A percentile compares a stretch with the other conserved stretches of the same genome.
Conservation (phyloP, 2,797 vertebrate genomes). For the Acropternis orthonyx region DNA sequence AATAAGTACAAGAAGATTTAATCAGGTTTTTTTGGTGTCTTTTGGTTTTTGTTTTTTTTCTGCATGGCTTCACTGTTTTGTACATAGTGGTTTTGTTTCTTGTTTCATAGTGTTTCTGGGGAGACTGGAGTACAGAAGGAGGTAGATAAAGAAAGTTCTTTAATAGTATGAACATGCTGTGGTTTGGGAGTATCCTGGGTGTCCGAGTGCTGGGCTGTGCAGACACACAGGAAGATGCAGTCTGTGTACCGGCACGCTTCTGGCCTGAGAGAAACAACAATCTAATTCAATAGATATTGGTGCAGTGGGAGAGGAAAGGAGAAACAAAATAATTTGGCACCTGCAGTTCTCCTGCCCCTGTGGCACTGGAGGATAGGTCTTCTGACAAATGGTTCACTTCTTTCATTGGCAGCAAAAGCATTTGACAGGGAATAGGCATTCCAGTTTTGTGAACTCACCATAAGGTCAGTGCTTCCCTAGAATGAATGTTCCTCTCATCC, state of each 20-base stretch:
- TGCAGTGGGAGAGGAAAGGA: background rate
- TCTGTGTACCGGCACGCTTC: background rate
- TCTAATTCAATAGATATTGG: background rate
- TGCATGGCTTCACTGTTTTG: background rate
- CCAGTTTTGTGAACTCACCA: background rate
- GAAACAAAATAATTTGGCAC: background rate
- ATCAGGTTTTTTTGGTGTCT: too few relatives aligned
- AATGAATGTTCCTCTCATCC: background rate
- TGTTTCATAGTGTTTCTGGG: background rate
- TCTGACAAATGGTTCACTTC: background rate
- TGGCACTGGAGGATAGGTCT: background rate
- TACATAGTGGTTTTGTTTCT: background rate
- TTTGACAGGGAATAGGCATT: background rate
- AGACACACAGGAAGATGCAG: background rate
- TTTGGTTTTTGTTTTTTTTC: too few relatives aligned
- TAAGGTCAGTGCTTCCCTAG: background rate
- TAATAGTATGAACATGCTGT: background rate
- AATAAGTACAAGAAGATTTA: background rate
- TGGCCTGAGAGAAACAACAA: background rate
- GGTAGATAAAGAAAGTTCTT: background rate
- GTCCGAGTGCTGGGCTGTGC: rapidly evolving
- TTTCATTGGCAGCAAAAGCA: background rate
- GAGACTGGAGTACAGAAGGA: background rate
- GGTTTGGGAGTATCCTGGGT: background rate
- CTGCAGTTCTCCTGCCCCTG: background rate